Base-by-base conservation (phyloP, 53 echinoderm and acorn worm genomes). In the Echinarachnius parma region DNA sequence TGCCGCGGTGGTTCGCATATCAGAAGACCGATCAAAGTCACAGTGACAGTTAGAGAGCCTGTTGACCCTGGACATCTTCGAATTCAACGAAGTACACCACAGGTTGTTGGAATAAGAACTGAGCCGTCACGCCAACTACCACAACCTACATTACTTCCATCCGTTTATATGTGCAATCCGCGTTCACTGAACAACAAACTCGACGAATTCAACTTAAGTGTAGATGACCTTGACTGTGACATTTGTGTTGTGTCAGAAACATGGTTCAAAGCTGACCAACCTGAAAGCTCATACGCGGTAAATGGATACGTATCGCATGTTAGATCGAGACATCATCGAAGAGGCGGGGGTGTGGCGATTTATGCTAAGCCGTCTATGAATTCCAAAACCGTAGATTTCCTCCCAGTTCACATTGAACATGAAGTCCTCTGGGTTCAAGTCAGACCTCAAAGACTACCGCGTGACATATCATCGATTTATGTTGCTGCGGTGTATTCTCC, bases 401-500 rank as follows among this genome's bases (percentile, higher is more conserved):
- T 48, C 28, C 26, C 67, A n/a, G n/a, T n/a, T 26, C 67, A 48
- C 23, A 9, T 24, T 28, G 31, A 66, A 13, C 60, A 59, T n/a
- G 60, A 59, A 31, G 32, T 59, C 16, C 31, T 59, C 31, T 59
- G 30, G 60, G n/a, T 59, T 31, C 60, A 31, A 16, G 3, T 59
- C 2, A 29, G 60, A 9, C 60, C 60, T n/a, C 28, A 31, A 31
- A 29, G 60, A 31, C n/a, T 59, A 30, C 60, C 60, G 3, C 31
- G 60, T 9, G 4, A 4, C 31, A 31, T 59, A 8, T 59, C 60
- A 3, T 59, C 7, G 13, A 29, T 59, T 30, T 59, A 59, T 31
- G 60, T 59, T 11, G 60, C 60, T 4, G 60, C n/a, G 5, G 60
- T 59, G 3, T 59, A 28, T 59, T 59, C 60, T 31, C 60, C 32